A percentile compares a stretch with the other conserved stretches of the same genome.
phyloP scores from a whole-genome alignment of 2,888 invertebrate species.

The Pyrocoelia pectoralis region DNA sequence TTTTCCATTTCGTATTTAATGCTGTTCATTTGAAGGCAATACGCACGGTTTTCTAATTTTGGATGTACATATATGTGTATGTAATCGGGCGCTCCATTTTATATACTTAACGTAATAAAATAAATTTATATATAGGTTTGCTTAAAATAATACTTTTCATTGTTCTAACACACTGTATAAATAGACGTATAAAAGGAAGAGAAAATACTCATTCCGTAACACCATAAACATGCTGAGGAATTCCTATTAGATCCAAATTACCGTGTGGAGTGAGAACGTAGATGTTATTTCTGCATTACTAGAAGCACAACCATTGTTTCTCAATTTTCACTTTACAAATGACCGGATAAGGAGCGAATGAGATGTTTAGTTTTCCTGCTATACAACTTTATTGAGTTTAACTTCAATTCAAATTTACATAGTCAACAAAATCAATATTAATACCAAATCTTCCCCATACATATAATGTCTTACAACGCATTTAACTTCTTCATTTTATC shows the following conservation, averaged over 20 bases:
- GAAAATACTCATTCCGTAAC: constrained; percentile 9
- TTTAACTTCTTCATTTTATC: too few relatives aligned
- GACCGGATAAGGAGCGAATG: constrained; percentile 19
- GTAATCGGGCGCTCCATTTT: too few relatives aligned
- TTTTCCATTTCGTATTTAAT: too few relatives aligned
- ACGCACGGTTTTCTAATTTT: too few relatives aligned
- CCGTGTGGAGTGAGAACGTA: constrained; percentile 12
- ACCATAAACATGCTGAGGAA: constrained; percentile 16
- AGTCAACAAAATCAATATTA: background rate
- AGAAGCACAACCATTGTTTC: constrained; percentile 26
- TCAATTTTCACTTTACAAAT: constrained; percentile 27
- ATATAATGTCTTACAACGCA: too few relatives aligned
- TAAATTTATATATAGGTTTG: background rate
- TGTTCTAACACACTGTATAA: background rate
- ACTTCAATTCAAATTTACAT: constrained; percentile 5
- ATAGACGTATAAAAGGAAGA: background rate
- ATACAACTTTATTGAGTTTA: background rate
- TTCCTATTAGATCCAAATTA: constrained; percentile 27
- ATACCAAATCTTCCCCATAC: background rate
- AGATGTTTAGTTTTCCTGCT: background rate
- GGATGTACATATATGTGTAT: too few relatives aligned
- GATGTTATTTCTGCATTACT: constrained; percentile 17
- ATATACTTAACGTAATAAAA: background rate
- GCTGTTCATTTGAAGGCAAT: too few relatives aligned
- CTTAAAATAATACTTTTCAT: background rate